phyloP scores from a whole-genome alignment of 2,797 vertebrate species.

The Pseudochirops cupreus region DNA sequence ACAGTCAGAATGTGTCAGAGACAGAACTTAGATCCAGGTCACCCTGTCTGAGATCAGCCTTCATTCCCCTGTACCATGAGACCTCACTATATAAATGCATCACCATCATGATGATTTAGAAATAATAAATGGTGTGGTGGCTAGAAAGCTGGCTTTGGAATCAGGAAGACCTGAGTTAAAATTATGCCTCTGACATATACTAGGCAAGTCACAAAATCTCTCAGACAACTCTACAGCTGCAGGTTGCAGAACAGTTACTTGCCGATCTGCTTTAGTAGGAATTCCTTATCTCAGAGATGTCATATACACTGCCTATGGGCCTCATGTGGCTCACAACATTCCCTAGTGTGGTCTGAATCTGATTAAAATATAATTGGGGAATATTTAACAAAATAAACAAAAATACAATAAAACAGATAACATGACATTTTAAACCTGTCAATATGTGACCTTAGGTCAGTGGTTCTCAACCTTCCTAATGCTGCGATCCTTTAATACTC shows the following conservation, averaged over 20 bases:
- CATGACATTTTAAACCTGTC: background rate
- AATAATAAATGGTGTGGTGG: too few species aligned
- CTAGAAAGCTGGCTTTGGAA: background rate
- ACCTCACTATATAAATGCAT: background rate
- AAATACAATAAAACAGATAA: background rate
- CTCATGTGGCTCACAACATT: background rate
- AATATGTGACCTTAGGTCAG: background rate
- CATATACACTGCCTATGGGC: background rate
- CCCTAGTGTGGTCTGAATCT: background rate
- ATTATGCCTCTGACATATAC: background rate
- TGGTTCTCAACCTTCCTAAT: too few species aligned
- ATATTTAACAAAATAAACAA: background rate
- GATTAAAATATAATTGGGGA: background rate
- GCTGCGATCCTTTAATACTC: too few species aligned
- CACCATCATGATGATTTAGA: background rate
- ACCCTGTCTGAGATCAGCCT: background rate
- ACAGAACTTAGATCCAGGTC: background rate
- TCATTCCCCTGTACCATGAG: background rate
- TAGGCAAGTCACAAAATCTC: background rate
- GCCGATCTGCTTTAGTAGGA: background rate
- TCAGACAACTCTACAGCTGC: background rate
- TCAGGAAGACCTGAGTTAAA: background rate
- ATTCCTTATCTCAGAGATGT: background rate
- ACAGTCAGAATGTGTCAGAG: background rate
- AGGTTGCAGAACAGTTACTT: background rate